Evolutionary conservation across 2,888 invertebrate species (phyloP).

Genomic region (Drosophila neotestacea): DNA sequence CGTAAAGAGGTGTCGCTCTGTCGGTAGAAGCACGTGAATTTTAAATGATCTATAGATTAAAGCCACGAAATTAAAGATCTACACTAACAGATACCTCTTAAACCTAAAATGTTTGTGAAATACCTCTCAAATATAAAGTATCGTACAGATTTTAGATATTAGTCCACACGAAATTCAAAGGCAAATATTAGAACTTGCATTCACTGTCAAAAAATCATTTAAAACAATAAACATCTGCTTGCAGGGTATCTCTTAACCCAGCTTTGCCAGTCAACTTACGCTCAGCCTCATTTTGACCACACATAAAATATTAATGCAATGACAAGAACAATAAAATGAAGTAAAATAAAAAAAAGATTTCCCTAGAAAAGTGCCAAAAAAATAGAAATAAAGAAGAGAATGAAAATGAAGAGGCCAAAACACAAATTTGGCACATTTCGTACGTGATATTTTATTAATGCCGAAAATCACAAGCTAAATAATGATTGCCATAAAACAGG

Average conservation of each 20-base stretch:
- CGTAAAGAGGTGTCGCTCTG: neutral
- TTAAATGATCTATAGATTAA: neutral
- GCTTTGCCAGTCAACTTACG: neutral
- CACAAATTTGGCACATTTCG: conserved; percentile 34
- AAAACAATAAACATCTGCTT: neutral
- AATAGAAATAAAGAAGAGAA: neutral
- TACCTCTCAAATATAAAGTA: neutral
- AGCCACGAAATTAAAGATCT: neutral
- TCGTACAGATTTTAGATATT: neutral
- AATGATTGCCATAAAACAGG: conserved; percentile 45
- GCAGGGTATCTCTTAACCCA: neutral
- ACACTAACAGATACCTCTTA: too few relatives aligned
- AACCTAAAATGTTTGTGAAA: too few relatives aligned
- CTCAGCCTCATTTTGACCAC: conserved; percentile 10
- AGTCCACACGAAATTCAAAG: neutral
- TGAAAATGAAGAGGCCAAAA: neutral
- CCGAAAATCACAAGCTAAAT: conserved; percentile 50
- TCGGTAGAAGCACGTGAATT: neutral
- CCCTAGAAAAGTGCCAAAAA: conserved; percentile 2
- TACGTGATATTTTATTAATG: conserved; percentile 71
- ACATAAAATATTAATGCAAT: conserved; percentile 40
- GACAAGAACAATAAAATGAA: conserved; percentile 22
- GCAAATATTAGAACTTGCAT: neutral
- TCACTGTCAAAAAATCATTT: neutral
- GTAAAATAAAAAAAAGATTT: conserved; percentile 14